Conservation (phyloP, 2,888 invertebrate genomes). For the Archaeoteleia sp. region DNA sequence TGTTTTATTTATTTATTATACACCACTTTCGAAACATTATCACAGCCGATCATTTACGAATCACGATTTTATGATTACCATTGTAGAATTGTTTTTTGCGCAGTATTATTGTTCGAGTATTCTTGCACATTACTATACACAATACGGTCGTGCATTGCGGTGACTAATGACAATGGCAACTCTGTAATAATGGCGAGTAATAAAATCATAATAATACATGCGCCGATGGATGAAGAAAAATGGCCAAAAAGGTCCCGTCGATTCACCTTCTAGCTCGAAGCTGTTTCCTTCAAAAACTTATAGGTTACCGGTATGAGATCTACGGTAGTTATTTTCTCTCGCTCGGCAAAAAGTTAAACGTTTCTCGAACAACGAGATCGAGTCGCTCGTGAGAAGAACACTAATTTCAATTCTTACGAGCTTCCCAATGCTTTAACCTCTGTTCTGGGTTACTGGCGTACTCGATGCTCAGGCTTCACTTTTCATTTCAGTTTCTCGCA, state of each 20-base stretch:
- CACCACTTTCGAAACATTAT: too few relatives aligned
- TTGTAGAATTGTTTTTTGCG: too few relatives aligned
- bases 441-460: background rate
- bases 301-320: slow-evolving; percentile 1
- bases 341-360: slow-evolving; percentile 2
- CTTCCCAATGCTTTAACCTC: slow-evolving; percentile 1
- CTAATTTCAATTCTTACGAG: slow-evolving; percentile 4
- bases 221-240: background rate
- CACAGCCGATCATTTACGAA: too few relatives aligned
- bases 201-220: background rate
- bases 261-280: background rate
- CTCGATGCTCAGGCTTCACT: background rate
- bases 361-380: slow-evolving; percentile 7
- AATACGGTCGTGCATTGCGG: background rate
- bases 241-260: background rate
- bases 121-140: too few relatives aligned
- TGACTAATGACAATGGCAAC: slow-evolving; percentile 1
- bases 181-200: background rate
- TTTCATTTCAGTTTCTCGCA: background rate
- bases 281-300: background rate
- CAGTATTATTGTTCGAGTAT: too few relatives aligned
- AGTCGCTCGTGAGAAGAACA: slow-evolving; percentile 2
- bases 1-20: too few relatives aligned
- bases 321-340: slow-evolving; percentile 4
- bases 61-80: too few relatives aligned